A percentile compares a stretch with the other conserved stretches of the same genome.
Conservation (phyloP, 2,888 invertebrate genomes). For the Drosophila pegasa region DNA sequence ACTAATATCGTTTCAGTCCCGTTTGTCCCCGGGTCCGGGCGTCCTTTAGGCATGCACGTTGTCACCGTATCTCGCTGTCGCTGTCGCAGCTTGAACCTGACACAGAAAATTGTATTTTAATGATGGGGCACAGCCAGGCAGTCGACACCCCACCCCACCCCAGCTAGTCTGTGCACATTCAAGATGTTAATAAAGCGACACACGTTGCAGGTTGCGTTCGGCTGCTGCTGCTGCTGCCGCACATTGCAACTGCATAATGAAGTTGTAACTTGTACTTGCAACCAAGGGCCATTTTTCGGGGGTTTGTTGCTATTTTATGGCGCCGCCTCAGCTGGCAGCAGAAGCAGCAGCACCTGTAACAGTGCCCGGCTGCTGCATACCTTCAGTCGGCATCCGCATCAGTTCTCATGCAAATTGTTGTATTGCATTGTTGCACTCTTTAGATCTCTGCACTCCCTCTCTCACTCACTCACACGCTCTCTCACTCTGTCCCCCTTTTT, state of each 20-base stretch:
- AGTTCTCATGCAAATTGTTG: slow-evolving; percentile 56
- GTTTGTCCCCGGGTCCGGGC: slow-evolving; percentile 19
- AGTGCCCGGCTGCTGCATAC: slow-evolving; percentile 20
- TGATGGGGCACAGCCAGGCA: slow-evolving; percentile 66
- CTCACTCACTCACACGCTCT: slow-evolving; percentile 13
- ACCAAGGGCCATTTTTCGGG: slow-evolving; percentile 51
- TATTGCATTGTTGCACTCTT: slow-evolving; percentile 57
- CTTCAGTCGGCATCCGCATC: slow-evolving; percentile 38
- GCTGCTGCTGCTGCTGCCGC: slow-evolving; percentile 38
- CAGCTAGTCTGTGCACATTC: slow-evolving; percentile 26
- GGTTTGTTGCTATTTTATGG: slow-evolving; percentile 32
- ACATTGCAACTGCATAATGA: slow-evolving; percentile 61
- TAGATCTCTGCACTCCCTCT: slow-evolving; percentile 21
- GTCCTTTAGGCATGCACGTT: slow-evolving; percentile 57
- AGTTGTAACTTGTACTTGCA: slow-evolving; percentile 60
- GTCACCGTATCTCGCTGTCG: slow-evolving; percentile 30
- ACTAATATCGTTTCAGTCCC: slow-evolving; percentile 60
- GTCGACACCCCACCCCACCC: slow-evolving; percentile 11
- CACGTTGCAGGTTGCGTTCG: slow-evolving; percentile 55
- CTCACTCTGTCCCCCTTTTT: slow-evolving; percentile 1
- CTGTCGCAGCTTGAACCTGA: slow-evolving; percentile 77
- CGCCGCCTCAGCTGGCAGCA: slow-evolving; percentile 31
- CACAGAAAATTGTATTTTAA: slow-evolving; percentile 81
- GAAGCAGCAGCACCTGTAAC: slow-evolving; percentile 7
- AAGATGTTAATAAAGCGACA: slow-evolving; percentile 80